Evolutionary conservation across 2,797 vertebrate species (phyloP), one percentile per base, ranked within the genome.

Genomic region (Serranus cabrilla): DNA sequence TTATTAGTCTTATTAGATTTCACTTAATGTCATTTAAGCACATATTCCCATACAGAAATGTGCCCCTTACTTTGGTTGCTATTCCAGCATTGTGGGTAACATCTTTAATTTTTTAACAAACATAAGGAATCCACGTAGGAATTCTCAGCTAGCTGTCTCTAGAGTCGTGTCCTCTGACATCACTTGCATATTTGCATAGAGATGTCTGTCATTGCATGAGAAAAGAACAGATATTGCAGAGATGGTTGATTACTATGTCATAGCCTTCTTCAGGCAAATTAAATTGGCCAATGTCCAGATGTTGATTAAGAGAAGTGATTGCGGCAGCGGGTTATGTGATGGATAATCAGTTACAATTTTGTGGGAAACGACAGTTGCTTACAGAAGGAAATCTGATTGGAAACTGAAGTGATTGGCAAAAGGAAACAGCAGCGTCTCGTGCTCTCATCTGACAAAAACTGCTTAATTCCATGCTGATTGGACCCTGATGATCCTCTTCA

Each of bases 121-220:
- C 20, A 47, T n/a, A n/a, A n/a, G n/a, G 9, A 52, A 37, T 11
- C 62, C 40, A n/a, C n/a, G n/a, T 2, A 39, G 14, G 18, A 47
- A n/a, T 62, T 60, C 69, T 66, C 52, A 55, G 37, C 65, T 59
- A 0, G 10, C 58, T 12, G 55, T 71, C 74, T 75, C 57, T 50
- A 64, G 74, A 75, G 75, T 12, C n/a, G 47, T 66, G 51, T 45
- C 63, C 69, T 77, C 72, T 64, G 40, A 82, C 64, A 71, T 64
- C 55, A 39, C 56, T 18, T 8, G 57, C 55, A 62, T 54, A 55
- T 75, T 50, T 71, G 51, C 74, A 77, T 60, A 49, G 55, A 47
- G 34, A 80, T 50, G 23, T 43, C 51, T 39, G 51, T 21, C 21
- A 6, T n/a, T 69, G 56, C 52, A 42, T 23, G 13, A 69, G 67